Evolutionary conservation across 2,113 vertebrate genomes (phyloP), one percentile per base, ranked within the genome.

Genomic region (Apteryx mantelli): DNA sequence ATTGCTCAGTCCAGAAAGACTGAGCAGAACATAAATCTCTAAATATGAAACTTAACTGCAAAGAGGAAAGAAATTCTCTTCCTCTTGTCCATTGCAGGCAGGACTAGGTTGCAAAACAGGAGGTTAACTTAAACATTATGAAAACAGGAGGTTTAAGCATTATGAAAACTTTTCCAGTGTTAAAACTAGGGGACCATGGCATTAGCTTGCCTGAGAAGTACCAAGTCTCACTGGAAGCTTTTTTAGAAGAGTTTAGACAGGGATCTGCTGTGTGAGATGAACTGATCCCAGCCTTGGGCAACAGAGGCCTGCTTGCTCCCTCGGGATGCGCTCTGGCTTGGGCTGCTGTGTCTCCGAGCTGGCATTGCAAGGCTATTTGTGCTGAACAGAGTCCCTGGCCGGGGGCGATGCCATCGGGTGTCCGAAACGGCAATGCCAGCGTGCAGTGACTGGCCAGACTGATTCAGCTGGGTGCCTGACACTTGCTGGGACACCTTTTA

Each of bases 271-370:
- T 16, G n/a, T 18, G 58, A 40, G 38, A 60, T n/a, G 82, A 52
- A 11, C 32, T 4, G 36, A 5, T 21, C 36, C 36, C 42, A 25
- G 64, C 63, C 28, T 5, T 2, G 58, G 61, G n/a, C 50, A 68
- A 25, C 61, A 56, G 13, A 63, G 13, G 30, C 5, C 46, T 0
- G 0, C n/a, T 21, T 55, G 68, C 17, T 55, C 46, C 46, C 53
- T 8, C 28, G n/a, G 56, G 38, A 24, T 28, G 16, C 30, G 25
- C 61, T 36, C 48, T 24, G 46, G 28, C 32, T 20, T 9, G 40
- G 53, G 61, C 60, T 30, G 26, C 46, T 1, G 0, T 1, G 2
- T 14, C 42, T 36, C 30, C 11, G n/a, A 8, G 21, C 9, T 13
- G 58, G 61, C 13, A 4, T 22, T 17, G 34, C 16, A 7, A 28